A percentile compares a stretch with the other conserved stretches of the same genome.
Conservation (phyloP, 30 jellyfish, hydroid and myxozoan species). For the Calvadosia cruxmelitensis region DNA sequence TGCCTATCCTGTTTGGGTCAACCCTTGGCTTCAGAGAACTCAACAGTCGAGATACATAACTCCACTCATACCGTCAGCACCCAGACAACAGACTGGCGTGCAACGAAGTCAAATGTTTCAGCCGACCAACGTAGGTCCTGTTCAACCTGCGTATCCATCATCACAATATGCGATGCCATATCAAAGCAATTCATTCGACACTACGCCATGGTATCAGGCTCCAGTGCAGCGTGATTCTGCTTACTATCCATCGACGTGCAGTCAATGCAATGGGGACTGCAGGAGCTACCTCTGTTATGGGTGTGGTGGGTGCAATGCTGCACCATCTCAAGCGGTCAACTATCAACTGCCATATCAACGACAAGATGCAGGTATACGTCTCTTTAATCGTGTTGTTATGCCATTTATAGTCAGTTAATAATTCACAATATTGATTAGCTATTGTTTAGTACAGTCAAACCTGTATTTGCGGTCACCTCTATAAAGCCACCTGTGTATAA, state of each 20-base stretch:
- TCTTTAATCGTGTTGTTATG: too few species aligned
- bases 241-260: slow-evolving; percentile 41
- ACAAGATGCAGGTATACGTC: slow-evolving; percentile 80
- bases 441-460: too few species aligned
- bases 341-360: slow-evolving; percentile 73
- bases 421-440: too few species aligned
- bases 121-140: too few species aligned
- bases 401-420: too few species aligned
- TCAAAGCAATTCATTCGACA: neutral
- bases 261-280: slow-evolving; percentile 89
- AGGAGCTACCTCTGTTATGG: slow-evolving; percentile 80
- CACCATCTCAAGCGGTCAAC: slow-evolving; percentile 65
- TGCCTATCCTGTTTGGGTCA: neutral
- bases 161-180: neutral
- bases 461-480: too few species aligned
- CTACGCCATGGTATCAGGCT: neutral
- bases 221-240: neutral
- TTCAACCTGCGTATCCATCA: neutral
- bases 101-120: slow-evolving; percentile 1
- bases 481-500: too few species aligned
- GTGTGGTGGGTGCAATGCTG: slow-evolving; percentile 95
- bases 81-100: neutral
- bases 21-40: neutral
- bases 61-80: too few species aligned
- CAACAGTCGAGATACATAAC: too few species aligned